Evolutionary conservation across 2,797 vertebrate genomes (phyloP), one percentile per base, ranked within the genome.

Genomic region (Uromys caudimaculatus): DNA sequence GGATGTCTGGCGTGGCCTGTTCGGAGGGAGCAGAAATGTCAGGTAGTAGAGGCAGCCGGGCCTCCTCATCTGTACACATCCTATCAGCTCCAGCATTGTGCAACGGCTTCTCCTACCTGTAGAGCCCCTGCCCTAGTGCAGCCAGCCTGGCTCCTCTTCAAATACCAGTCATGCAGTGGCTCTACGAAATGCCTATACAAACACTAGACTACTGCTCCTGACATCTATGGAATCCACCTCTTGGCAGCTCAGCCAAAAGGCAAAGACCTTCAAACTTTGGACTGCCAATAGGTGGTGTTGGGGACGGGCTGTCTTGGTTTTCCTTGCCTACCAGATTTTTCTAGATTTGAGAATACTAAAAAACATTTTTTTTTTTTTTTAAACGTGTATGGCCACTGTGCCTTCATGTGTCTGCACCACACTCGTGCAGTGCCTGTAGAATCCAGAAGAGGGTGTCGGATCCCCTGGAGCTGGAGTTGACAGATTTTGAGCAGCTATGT

Each of bases 121-220:
- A 52, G 44, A n/a, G 32, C 17, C n/a, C 60, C 89, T 23, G 27
- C 32, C 47, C 75, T 44, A n/a, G 60, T 47, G 71, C 47, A 32
- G 67, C 56, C 58, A 54, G 56, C 77, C 77, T 89, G 94, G 82
- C 88, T 81, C 67, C 94, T 87, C 77, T 89, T 94, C 92, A 97
- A 96, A 96, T 96, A 96, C 78, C 94, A 92, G 90, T 76, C 82
- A 73, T 50, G 94, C 92, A 86, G 88, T 89, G 90, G 93, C 73
- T 82, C 73, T 90, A 82, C 60, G 47, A 95, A 93, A 90, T 44
- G 67, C 84, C 84, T 62, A 2, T 56, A 84, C 93, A 87, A 95
- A 97, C 91, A 81, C 89, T 60, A 38, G 52, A 50, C 47, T 24
- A 50, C 47, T 24, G 38, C 95, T 64, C 77, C 9, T 14, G 88